Base-by-base conservation (phyloP, 2,797 vertebrate species). In the Spheniscus humboldti region DNA sequence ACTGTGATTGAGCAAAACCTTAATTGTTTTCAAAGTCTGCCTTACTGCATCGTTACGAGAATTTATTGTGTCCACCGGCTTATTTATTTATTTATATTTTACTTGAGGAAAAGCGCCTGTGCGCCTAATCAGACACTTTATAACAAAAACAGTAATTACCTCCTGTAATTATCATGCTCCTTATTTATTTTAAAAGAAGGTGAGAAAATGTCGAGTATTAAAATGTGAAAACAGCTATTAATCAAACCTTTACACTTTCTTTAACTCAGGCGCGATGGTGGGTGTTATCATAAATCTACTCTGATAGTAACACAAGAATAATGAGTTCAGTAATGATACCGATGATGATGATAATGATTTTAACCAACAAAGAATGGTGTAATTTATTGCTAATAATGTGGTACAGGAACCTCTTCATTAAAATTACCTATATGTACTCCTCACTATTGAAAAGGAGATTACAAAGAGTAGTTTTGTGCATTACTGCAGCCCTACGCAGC, bases 371-470 rank as follows among this genome's bases (percentile, higher is more conserved):
- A 98, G 98, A 98, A 98, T 97, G 98, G 98, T 98, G 98, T 98
- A 98, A 98, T 98, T 99, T 98, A 99, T 98, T 98, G 98, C 98
- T 98, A 98, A 98, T 98, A 98, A 98, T 98, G 98, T 98, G 98
- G 97, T 98, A 98, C 98, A 98, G 98, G 98, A 98, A 98, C 97
- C 98, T 98, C 98, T 98, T 98, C 98, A 98, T 98, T 98, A 98
- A 98, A 98, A 98, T 98, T 97, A 97, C 97, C 97, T 98, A 96
- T 97, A 98, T 97, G 97, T 98, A 97, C 97, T 98, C 97, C 98
- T 98, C 96, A 97, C 94, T 89, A 39, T 93, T 97, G 97, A 95
- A 95, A 95, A 96, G 92, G 92, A 95, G 94, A 94, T 96, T 96
- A 94, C 96, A 95, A 95, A 57, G 89, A 89, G 93, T 45, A 57